These are phyloP conservation scores for Catostylus mosaicus DNA, from an alignment of 30 jellyfish, hydroid and myxozoan genomes.

Conservation along the genomic window DNA sequence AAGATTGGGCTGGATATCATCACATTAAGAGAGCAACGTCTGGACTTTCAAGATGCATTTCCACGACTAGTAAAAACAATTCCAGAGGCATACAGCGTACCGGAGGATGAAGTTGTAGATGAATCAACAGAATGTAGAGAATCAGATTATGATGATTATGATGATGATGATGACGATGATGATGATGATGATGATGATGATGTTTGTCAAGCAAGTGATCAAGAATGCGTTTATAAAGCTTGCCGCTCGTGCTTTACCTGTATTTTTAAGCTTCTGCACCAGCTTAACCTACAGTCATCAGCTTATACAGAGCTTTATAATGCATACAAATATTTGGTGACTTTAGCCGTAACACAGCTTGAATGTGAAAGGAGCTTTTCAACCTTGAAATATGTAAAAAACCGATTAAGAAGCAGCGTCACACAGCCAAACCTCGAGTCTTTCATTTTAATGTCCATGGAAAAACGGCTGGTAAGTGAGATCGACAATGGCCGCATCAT, in stretches of 20 bases:
- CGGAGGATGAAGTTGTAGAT: neutral
- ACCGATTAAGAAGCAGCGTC: slow-evolving; percentile 15
- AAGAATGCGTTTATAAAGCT: neutral
- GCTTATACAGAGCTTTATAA: slow-evolving; percentile 18
- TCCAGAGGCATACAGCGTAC: slow-evolving; percentile 37
- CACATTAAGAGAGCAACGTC: slow-evolving; percentile 29
- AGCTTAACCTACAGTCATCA: slow-evolving; percentile 10
- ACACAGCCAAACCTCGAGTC: slow-evolving; percentile 10
- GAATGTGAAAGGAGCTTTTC: slow-evolving; percentile 34
- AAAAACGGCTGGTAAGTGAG: neutral
- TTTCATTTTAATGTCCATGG: neutral
- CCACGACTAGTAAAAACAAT: slow-evolving; percentile 24
- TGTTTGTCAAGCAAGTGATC: too few relatives aligned
- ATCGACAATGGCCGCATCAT: neutral
- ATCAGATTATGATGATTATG: neutral
- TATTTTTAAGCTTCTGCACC: slow-evolving; percentile 8
- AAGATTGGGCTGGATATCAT: neutral
- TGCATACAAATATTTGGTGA: slow-evolving; percentile 11
- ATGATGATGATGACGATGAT: neutral
- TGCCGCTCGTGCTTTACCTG: slow-evolving; percentile 39
- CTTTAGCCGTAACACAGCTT: slow-evolving; percentile 22
- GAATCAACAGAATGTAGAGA: neutral
- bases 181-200: neutral
- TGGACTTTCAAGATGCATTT: slow-evolving; percentile 16
- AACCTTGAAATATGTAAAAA: neutral